Conservation (phyloP, 2,113 vertebrate genomes). For the Nansenia antarctica region DNA sequence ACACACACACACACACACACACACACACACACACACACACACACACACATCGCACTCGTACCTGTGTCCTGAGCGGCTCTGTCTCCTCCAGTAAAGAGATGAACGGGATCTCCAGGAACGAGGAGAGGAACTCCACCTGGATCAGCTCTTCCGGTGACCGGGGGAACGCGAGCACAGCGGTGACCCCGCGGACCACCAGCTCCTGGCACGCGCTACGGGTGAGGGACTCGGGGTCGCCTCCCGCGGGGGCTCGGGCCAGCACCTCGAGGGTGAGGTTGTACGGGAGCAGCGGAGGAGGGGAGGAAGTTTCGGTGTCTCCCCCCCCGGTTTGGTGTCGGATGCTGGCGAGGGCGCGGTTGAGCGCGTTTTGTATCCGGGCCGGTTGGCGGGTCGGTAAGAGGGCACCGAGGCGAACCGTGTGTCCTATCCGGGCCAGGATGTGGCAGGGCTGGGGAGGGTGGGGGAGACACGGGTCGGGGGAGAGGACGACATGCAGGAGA, state of each 20-base stretch:
- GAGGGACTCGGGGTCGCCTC: slow-evolving; percentile 84
- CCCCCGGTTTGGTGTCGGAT: slow-evolving; percentile 65
- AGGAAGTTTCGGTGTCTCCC: slow-evolving; percentile 37
- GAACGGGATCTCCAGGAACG: slow-evolving; percentile 87
- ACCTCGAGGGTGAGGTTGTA: slow-evolving; percentile 88
- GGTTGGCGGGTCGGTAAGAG: slow-evolving; percentile 79
- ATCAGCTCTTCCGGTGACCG: slow-evolving; percentile 85
- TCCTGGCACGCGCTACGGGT: slow-evolving; percentile 82
- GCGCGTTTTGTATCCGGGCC: slow-evolving; percentile 78
- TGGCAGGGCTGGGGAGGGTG: slow-evolving; percentile 82
- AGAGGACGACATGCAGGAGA: slow-evolving; percentile 44
- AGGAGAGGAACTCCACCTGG: slow-evolving; percentile 90
- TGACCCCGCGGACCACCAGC: slow-evolving; percentile 83
- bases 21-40: neutral
- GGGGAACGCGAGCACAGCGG: slow-evolving; percentile 86
- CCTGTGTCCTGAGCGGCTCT: slow-evolving; percentile 83
- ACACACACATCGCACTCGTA: too few relatives aligned
- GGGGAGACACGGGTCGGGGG: slow-evolving; percentile 68
- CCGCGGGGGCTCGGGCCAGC: slow-evolving; percentile 67
- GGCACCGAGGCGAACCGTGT: slow-evolving; percentile 82
- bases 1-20: neutral
- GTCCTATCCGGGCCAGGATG: slow-evolving; percentile 78
- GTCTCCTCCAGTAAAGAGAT: slow-evolving; percentile 85
- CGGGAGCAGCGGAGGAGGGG: slow-evolving; percentile 71
- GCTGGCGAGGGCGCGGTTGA: slow-evolving; percentile 79